These are phyloP conservation scores for Gobionotothen gibberifrons DNA, from an alignment of 2,797 vertebrate species.

Conservation along the genomic window DNA sequence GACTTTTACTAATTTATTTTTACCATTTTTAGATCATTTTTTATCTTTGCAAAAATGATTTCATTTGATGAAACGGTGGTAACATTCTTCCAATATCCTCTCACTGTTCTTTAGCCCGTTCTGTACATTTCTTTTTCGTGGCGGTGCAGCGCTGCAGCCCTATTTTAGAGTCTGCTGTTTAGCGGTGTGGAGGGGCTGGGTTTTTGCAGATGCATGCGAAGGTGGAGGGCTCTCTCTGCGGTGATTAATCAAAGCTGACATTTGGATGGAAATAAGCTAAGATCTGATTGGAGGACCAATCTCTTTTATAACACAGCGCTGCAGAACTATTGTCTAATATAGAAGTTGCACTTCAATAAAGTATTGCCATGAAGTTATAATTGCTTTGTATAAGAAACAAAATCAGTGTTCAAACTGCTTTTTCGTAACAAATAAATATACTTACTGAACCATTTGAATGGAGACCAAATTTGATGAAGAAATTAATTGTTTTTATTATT, in stretches of 20 bases:
- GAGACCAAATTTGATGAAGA: background rate
- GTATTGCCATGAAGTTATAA: slow-evolving; percentile 35
- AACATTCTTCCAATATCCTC: slow-evolving; percentile 67
- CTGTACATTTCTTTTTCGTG: slow-evolving; percentile 47
- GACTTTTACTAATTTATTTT: slow-evolving; percentile 58
- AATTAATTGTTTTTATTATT: slow-evolving; percentile 6
- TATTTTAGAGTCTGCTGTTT: slow-evolving; percentile 59
- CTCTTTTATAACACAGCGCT: slow-evolving; percentile 61
- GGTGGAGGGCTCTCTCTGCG: slow-evolving; percentile 68
- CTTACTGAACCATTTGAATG: slow-evolving; percentile 29
- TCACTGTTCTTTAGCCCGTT: slow-evolving; percentile 23
- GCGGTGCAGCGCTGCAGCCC: slow-evolving; percentile 8
- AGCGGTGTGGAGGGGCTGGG: slow-evolving; percentile 40
- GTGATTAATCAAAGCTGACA: slow-evolving; percentile 82
- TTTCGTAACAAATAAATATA: slow-evolving; percentile 3
- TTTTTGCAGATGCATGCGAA: slow-evolving; percentile 69
- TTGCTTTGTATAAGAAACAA: slow-evolving; percentile 23
- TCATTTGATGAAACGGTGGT: slow-evolving; percentile 60
- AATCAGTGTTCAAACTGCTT: slow-evolving; percentile 45
- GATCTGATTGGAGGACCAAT: slow-evolving; percentile 57
- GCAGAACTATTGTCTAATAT: slow-evolving; percentile 62
- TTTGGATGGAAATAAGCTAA: slow-evolving; percentile 76
- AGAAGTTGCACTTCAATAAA: slow-evolving; percentile 43
- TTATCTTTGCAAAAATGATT: slow-evolving; percentile 43
- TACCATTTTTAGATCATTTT: slow-evolving; percentile 27